These are phyloP conservation scores for Podarcis muralis DNA, from an alignment of 2,113 vertebrate genomes.

Conservation along the genomic window DNA sequence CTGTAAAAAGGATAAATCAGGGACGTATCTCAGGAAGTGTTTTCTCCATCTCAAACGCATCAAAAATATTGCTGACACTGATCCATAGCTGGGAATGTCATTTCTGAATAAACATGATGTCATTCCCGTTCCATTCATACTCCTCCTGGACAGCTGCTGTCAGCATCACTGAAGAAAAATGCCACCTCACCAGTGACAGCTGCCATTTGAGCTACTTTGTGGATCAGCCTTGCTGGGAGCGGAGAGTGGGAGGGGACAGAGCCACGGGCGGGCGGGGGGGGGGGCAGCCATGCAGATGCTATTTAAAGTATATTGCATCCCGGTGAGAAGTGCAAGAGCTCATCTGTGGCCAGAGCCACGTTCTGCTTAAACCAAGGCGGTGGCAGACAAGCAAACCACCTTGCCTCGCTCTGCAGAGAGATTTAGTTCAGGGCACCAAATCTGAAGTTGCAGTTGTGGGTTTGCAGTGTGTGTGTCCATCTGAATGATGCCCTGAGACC, in stretches of 20 bases:
- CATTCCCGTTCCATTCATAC: conserved; percentile 92
- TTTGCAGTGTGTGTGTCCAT: no score
- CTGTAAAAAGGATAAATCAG: conserved; percentile 86
- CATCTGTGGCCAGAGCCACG: conserved; percentile 42
- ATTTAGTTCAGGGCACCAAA: no score
- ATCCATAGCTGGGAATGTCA: conserved; percentile 88
- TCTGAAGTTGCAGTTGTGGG: no score
- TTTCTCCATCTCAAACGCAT: conserved; percentile 84
- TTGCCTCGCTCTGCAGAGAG: no score
- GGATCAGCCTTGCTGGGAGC: conserved; percentile 75
- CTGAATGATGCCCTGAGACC: no score
- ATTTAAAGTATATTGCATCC: conserved; percentile 81
- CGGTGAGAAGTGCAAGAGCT: conserved; percentile 73
- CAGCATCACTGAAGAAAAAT: conserved; percentile 90
- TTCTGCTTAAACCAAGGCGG: conserved; percentile 42
- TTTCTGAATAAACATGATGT: conserved; percentile 96
- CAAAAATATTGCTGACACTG: conserved; percentile 89
- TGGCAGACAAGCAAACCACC: no score
- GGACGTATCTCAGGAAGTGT: conserved; percentile 78
- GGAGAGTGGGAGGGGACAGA: neutral
- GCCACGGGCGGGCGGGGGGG: neutral
- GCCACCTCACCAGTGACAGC: conserved; percentile 94
- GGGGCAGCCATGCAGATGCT: conserved; percentile 84
- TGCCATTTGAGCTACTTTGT: conserved; percentile 88
- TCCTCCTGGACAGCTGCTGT: conserved; percentile 93